These are phyloP conservation scores for Cosmorhoe ocellata DNA, from an alignment of 2,888 invertebrate species.

Conservation along the genomic window DNA sequence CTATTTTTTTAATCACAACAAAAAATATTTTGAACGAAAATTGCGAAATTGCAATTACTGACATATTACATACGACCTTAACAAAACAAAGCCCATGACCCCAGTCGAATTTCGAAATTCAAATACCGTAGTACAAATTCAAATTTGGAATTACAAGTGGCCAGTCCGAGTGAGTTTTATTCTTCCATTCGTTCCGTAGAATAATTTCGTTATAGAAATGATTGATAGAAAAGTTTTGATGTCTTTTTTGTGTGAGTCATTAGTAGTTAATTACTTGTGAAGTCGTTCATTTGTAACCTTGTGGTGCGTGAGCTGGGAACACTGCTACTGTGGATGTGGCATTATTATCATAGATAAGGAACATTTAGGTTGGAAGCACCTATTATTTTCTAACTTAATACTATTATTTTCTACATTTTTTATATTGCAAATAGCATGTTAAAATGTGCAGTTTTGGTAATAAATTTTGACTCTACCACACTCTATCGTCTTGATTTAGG, in stretches of 20 bases:
- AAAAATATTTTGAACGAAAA: background rate
- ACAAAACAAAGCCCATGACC: conserved; percentile 56
- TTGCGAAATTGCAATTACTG: conserved; percentile 11
- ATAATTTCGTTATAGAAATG: conserved; percentile 70
- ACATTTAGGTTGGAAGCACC: too few species aligned
- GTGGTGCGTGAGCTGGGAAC: conserved; percentile 43
- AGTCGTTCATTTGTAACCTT: conserved; percentile 70
- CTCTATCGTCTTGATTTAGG: too few species aligned
- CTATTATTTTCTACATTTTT: too few species aligned
- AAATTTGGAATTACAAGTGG: conserved; percentile 23
- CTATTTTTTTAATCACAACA: too few species aligned
- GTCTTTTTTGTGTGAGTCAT: conserved; percentile 76
- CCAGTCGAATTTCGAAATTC: conserved; percentile 52
- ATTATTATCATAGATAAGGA: background rate
- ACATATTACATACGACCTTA: conserved; percentile 20
- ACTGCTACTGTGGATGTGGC: conserved; percentile 41
- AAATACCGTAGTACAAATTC: conserved; percentile 54
- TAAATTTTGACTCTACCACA: too few species aligned
- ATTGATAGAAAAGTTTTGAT: conserved; percentile 71
- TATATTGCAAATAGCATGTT: too few species aligned
- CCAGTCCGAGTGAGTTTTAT: conserved; percentile 13
- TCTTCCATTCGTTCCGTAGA: conserved; percentile 42
- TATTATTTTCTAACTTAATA: too few species aligned
- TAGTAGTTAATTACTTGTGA: conserved; percentile 77
- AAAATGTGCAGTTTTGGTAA: too few species aligned